A percentile compares a stretch with the other conserved stretches of the same genome.
These are phyloP conservation scores for Drosophila micromelanica DNA, from an alignment of 1,140 invertebrate genomes.

Conservation along the genomic window DNA sequence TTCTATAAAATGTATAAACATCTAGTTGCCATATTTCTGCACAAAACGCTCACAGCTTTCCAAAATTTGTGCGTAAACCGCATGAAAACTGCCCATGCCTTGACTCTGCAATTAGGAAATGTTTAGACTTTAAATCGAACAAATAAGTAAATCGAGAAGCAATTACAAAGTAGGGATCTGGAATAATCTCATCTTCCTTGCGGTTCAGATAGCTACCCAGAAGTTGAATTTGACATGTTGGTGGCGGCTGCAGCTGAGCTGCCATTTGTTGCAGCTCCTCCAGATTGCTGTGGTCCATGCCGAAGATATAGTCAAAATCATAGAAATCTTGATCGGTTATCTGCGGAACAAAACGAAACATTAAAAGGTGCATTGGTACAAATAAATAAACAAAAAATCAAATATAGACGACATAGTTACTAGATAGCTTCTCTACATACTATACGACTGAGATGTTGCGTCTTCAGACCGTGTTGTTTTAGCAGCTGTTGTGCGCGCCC, in stretches of 20 bases:
- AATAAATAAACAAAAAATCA: too few species aligned
- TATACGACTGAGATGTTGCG: constrained; percentile 88
- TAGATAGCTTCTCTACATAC: constrained; percentile 77
- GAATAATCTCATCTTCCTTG: constrained; percentile 90
- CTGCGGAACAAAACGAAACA: constrained; percentile 84
- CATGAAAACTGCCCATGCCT: constrained; percentile 62
- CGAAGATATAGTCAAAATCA: constrained; percentile 93
- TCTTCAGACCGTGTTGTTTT: constrained; percentile 87
- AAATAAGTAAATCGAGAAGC: background rate
- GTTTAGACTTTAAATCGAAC: background rate
- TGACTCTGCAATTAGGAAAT: constrained; percentile 41
- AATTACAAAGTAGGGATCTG: constrained; percentile 94
- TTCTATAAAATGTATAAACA: background rate
- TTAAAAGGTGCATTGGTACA: background rate
- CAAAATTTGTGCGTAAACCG: constrained; percentile 58
- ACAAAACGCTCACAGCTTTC: constrained; percentile 72
- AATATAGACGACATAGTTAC: background rate
- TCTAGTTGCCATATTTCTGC: constrained; percentile 2
- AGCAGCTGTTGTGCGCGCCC: constrained; percentile 88
- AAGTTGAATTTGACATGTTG: constrained; percentile 89
- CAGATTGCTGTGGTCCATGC: constrained; percentile 94
- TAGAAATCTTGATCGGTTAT: constrained; percentile 90
- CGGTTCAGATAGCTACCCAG: constrained; percentile 92
- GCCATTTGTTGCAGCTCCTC: constrained; percentile 87
- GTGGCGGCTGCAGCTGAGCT: constrained; percentile 83